Conservation (phyloP, 2,113 vertebrate species). For the Thamnaconus septentrionalis region DNA sequence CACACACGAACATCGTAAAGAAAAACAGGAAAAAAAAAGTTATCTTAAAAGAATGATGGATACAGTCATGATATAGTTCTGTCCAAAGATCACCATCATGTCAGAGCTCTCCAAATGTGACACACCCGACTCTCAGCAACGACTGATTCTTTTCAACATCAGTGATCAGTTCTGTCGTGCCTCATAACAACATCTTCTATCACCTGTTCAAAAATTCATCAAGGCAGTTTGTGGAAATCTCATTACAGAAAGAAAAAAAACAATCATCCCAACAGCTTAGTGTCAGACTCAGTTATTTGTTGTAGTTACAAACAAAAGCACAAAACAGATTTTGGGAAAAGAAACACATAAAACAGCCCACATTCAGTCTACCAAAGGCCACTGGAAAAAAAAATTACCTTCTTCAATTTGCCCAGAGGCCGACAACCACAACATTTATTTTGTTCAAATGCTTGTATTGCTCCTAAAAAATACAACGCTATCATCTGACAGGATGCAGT, state of each 20-base stretch:
- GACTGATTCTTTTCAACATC: constrained; percentile 15
- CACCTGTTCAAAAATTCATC: constrained; percentile 16
- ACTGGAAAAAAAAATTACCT: constrained; percentile 28
- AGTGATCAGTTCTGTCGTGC: constrained; percentile 31
- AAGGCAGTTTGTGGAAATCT: constrained; percentile 54
- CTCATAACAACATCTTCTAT: constrained; percentile 20
- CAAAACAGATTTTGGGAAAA: constrained; percentile 16
- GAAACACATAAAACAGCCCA: constrained; percentile 38
- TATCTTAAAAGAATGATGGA: constrained; percentile 46
- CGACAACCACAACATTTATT: constrained; percentile 27
- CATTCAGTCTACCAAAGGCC: constrained; percentile 59
- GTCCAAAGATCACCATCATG: constrained; percentile 53
- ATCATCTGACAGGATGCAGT: not conserved
- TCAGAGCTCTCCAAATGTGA: constrained; percentile 44
- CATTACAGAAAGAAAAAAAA: constrained; percentile 33
- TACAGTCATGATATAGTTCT: constrained; percentile 42
- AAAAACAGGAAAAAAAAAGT: constrained; percentile 40
- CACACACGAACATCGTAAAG: constrained; percentile 65
- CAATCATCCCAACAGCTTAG: constrained; percentile 30
- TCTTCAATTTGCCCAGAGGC: constrained; percentile 21
- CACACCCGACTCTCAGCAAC: constrained; percentile 49
- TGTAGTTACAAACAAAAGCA: constrained; percentile 19
- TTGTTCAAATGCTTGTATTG: constrained; percentile 59
- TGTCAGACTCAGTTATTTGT: constrained; percentile 27
- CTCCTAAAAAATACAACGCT: constrained; percentile 36